phyloP scores from a whole-genome alignment of 2,797 vertebrate species.

The Decapterus maruadsi region DNA sequence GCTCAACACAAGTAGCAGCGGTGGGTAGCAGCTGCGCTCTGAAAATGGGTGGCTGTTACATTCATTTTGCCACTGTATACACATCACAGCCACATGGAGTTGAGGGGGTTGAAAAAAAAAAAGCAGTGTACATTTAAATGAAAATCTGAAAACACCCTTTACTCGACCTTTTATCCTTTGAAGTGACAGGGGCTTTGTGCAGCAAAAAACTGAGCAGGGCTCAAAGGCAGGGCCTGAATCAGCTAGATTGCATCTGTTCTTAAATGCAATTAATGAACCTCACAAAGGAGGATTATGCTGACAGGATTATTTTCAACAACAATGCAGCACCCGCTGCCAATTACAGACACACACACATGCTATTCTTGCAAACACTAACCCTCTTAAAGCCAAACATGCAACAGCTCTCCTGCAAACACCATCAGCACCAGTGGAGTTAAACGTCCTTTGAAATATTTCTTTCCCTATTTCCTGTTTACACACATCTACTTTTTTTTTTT shows the following conservation, averaged over 20 bases:
- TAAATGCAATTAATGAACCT: constrained; percentile 83
- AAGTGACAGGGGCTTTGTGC: constrained; percentile 70
- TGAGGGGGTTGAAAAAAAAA: constrained; percentile 47
- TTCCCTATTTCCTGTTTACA: constrained; percentile 20
- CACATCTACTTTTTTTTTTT: constrained; percentile 2
- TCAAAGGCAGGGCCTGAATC: constrained; percentile 71
- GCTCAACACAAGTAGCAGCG: constrained; percentile 5
- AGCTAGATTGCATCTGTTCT: constrained; percentile 75
- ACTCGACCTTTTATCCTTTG: constrained; percentile 65
- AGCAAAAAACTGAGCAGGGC: constrained; percentile 46
- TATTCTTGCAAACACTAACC: constrained; percentile 51
- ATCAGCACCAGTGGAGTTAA: constrained; percentile 13
- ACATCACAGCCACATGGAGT: constrained; percentile 41
- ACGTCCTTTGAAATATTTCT: constrained; percentile 22
- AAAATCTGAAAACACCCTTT: constrained; percentile 66
- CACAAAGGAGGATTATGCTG: constrained; percentile 79
- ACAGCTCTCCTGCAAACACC: constrained; percentile 42
- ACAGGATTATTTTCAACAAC: constrained; percentile 80
- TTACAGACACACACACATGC: constrained; percentile 55
- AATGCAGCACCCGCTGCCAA: constrained; percentile 75
- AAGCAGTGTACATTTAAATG: constrained; percentile 64
- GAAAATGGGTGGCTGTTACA: constrained; percentile 41
- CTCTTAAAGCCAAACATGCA: constrained; percentile 55
- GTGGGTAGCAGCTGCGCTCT: constrained; percentile 41
- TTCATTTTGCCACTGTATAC: constrained; percentile 43